Evolutionary conservation across 1,140 invertebrate genomes (phyloP).

Genomic region (Oscheius sp.): DNA sequence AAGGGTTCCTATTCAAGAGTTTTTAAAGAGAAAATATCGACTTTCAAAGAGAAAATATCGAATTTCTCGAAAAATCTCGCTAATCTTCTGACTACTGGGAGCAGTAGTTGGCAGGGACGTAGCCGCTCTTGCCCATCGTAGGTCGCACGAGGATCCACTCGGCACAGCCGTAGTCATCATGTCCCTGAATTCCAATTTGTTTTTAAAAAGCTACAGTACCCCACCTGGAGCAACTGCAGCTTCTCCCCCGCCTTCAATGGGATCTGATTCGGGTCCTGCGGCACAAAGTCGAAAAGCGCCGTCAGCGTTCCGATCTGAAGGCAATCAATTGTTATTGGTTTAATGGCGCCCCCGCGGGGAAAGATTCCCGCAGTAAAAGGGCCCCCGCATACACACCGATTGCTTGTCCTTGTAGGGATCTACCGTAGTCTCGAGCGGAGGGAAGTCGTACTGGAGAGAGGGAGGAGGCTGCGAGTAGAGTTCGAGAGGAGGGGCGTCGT

Average conservation of each 20-base stretch:
- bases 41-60: no score
- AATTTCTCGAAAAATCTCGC: no score
- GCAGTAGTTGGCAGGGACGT: conserved; percentile 26
- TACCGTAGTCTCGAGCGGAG: not conserved
- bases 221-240: not conserved
- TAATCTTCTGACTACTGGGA: not conserved
- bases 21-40: no score
- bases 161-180: conserved; percentile 23
- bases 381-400: not conserved
- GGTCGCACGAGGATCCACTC: conserved; percentile 26
- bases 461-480: not conserved
- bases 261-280: not conserved
- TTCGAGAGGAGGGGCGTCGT: not conserved
- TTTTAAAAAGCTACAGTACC: not conserved
- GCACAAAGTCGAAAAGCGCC: not conserved
- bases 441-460: not conserved
- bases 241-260: not conserved
- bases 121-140: conserved; percentile 10
- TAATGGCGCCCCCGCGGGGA: not conserved
- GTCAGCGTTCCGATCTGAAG: not conserved
- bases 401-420: conserved; percentile 3
- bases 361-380: not conserved
- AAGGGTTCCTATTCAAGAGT: no score
- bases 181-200: not conserved
- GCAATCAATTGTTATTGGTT: not conserved